Base-by-base conservation (phyloP, 2,888 invertebrate species). In the Patella pellucida region DNA sequence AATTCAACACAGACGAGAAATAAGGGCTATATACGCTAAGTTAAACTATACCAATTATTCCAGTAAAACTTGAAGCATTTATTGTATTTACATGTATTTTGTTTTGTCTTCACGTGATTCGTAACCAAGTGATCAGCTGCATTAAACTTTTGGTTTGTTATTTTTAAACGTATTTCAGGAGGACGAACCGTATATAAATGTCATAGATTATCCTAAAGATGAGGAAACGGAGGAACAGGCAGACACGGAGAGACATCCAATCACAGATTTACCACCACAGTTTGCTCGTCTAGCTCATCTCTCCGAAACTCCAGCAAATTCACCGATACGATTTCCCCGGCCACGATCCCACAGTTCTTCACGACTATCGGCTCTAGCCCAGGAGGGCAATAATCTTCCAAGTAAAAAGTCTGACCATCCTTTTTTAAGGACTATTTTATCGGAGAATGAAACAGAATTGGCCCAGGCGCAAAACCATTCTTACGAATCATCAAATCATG, bases 181-280 rank as follows among this genome's bases (percentile, higher is more conserved):
- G 19, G 62, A 62, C 62, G 62, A 62, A 62, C 62, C 23, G 5
- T 62, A 23, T 62, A 62, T 62, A 19, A 62, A 62, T 19, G 62
- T 62, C 2, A 14, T 62, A 12, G 62, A 62, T 11, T 62, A 62
- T 15, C 62, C 62, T 12, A 62, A 19, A 62, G 62, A 62, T 62
- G 62, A 62, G 14, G 23, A 19, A 19, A 62, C 62, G 0, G 62
- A 62, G 14, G 62, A 62, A 62, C 62, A 62, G 23, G 62, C 23
- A 23, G 23, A 23, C 19, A 11, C 14, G 11, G 62, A 62, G 19
- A 19, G 62, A 23, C 62, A 62, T 14, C 62, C 19, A 62, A 62
- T 62, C 12, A 62, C 19, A 62, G 62, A 62, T 62, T 23, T 62
- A 23, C 62, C 62, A n/a, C 62, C 62, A 23, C 62, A 62, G 11